Percentiles rank a stretch among this genome's conserved stretches.
These are phyloP conservation scores for Oxyruncus cristatus DNA, from an alignment of 2,113 vertebrate genomes.

Conservation along the genomic window DNA sequence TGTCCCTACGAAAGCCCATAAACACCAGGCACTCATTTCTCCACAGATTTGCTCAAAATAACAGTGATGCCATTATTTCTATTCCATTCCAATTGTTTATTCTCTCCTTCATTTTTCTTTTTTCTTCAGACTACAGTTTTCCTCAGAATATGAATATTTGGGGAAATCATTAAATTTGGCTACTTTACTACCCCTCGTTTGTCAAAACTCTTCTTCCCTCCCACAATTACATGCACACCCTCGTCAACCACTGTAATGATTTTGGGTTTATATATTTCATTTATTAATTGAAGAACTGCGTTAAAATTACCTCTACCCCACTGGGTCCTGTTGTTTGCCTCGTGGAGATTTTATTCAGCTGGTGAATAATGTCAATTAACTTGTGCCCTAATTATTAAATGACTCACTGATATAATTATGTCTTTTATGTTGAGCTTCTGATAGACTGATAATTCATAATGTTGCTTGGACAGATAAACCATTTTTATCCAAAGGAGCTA, in stretches of 20 bases:
- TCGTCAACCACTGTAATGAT: not conserved
- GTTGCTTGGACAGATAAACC: conserved; percentile 2
- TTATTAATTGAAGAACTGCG: conserved; percentile 31
- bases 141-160: not conserved
- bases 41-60: not conserved
- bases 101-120: not conserved
- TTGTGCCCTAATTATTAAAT: conserved; percentile 37
- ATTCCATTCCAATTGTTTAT: not conserved
- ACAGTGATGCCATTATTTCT: not conserved
- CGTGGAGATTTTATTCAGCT: conserved; percentile 13
- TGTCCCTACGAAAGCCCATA: not conserved
- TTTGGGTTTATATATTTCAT: not conserved
- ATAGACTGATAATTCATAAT: conserved; percentile 41
- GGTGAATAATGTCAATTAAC: conserved; percentile 27
- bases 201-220: not conserved
- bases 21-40: not conserved
- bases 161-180: not conserved
- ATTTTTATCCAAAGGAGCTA: not conserved
- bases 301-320: conserved; percentile 29
- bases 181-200: not conserved
- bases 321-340: not conserved
- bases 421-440: not conserved
- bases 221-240: not conserved
- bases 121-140: not conserved
- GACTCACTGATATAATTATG: conserved; percentile 42